These are phyloP conservation scores for Rugalucina vietnamica DNA, from an alignment of 2,888 invertebrate species.

Conservation along the genomic window DNA sequence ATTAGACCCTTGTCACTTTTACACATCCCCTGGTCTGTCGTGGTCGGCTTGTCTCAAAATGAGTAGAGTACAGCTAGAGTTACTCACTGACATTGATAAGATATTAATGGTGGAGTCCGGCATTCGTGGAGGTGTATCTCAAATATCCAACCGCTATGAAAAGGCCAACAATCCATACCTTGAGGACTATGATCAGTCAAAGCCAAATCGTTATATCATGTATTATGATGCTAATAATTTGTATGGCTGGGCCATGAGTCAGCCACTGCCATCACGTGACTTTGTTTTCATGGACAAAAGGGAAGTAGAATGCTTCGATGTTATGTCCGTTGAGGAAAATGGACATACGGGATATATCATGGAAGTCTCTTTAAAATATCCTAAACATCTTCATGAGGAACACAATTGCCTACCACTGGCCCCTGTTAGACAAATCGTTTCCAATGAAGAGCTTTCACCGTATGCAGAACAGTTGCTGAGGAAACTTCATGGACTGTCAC, in stretches of 20 bases:
- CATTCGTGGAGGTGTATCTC: neutral
- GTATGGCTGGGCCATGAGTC: constrained; percentile 37
- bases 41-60: neutral
- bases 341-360: neutral
- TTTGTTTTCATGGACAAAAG: neutral
- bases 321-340: neutral
- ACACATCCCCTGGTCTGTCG: neutral
- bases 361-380: neutral
- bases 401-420: neutral
- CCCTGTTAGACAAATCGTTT: neutral
- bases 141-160: neutral
- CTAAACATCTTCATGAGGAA: neutral
- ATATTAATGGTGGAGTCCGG: neutral
- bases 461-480: neutral
- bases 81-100: neutral
- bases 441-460: neutral
- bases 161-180: neutral
- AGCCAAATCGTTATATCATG: neutral
- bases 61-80: neutral
- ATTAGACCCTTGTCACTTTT: neutral
- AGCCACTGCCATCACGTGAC: constrained; percentile 31
- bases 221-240: constrained; percentile 41
- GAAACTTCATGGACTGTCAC: too few species aligned
- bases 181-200: neutral
- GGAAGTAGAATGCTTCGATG: neutral